Conservation (phyloP, 2,113 vertebrate genomes). For the Cathartes aura region DNA sequence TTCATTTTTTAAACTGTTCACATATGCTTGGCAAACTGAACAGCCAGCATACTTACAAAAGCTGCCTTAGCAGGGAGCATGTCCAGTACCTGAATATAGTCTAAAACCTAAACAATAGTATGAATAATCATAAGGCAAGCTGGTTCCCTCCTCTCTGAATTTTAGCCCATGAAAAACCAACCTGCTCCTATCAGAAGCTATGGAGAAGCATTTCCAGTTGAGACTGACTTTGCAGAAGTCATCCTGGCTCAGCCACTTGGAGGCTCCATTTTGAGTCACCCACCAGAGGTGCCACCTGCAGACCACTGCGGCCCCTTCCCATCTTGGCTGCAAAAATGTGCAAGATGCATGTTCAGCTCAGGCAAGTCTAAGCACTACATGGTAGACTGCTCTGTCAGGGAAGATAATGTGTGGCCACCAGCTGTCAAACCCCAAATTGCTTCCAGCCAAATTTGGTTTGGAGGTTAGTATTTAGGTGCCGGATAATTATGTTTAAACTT, state of each 20-base stretch:
- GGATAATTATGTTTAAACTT: neutral
- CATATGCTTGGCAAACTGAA: constrained; percentile 62
- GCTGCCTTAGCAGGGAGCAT: neutral
- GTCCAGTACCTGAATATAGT: neutral
- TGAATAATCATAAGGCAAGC: constrained; percentile 17
- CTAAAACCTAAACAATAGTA: neutral
- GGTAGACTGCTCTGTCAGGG: neutral
- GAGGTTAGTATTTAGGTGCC: constrained; percentile 11
- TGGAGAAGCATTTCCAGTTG: neutral
- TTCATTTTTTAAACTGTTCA: constrained; percentile 70
- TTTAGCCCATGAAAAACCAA: constrained; percentile 20
- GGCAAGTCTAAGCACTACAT: neutral
- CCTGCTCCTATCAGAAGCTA: neutral
- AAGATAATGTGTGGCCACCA: neutral
- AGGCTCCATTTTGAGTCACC: neutral
- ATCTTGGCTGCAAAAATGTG: neutral
- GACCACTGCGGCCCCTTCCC: rapidly evolving
- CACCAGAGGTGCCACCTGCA: constrained; percentile 11
- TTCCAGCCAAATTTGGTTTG: neutral
- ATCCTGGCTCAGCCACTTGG: neutral
- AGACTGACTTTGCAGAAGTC: neutral
- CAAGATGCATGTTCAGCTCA: neutral
- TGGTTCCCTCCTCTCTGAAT: neutral
- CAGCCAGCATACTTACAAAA: neutral
- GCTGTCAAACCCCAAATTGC: constrained; percentile 5